Evolutionary conservation across 2,113 vertebrate species (phyloP).

Genomic region (Lycaon pictus): DNA sequence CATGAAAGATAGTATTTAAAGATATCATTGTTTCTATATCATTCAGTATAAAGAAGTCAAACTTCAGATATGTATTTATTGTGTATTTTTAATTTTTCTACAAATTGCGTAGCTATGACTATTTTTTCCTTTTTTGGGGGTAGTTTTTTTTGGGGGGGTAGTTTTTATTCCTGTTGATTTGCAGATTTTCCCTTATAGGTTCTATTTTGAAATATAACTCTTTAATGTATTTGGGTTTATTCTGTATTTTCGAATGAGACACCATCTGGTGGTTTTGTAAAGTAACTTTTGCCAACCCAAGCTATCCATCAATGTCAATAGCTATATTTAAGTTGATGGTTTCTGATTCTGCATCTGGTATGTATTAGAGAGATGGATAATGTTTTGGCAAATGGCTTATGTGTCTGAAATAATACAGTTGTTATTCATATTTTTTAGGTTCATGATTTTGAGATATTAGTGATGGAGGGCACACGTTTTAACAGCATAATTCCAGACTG

Average conservation of each 20-base stretch:
- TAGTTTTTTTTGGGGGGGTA: background rate
- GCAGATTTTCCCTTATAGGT: background rate
- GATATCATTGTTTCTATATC: background rate
- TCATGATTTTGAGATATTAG: background rate
- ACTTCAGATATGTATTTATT: constrained; percentile 29
- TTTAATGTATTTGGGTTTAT: constrained; percentile 23
- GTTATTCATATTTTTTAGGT: background rate
- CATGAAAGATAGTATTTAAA: background rate
- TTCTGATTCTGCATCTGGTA: background rate
- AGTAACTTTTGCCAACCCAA: background rate
- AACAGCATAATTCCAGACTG: background rate
- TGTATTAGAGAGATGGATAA: background rate
- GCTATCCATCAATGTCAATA: background rate
- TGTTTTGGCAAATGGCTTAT: background rate
- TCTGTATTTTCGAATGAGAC: background rate
- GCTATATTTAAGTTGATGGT: background rate
- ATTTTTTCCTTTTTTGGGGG: background rate
- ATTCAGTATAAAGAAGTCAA: constrained; percentile 2
- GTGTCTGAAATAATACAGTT: background rate
- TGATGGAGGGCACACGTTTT: background rate
- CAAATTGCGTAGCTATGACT: background rate
- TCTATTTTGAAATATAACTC: constrained; percentile 35
- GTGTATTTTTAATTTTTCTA: constrained; percentile 3
- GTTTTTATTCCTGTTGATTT: background rate
- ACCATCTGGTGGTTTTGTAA: background rate